These are phyloP conservation scores for Mercenaria mercenaria DNA, from an alignment of 1,140 invertebrate genomes.

Conservation along the genomic window DNA sequence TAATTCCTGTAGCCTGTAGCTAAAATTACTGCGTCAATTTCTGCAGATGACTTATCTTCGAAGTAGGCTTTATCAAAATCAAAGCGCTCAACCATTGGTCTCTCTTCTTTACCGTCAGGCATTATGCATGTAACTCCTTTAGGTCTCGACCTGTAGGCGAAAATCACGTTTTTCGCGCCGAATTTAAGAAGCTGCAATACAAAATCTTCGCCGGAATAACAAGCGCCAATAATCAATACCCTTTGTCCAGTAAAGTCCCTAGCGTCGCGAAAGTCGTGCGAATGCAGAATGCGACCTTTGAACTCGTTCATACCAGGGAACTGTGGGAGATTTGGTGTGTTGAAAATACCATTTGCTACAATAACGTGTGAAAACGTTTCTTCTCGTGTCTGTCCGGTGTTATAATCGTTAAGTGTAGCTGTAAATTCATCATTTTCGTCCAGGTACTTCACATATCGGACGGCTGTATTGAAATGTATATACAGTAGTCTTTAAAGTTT, in stretches of 20 bases:
- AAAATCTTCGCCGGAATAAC: slow-evolving; percentile 58
- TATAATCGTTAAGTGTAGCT: slow-evolving; percentile 34
- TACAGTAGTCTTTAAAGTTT: neutral
- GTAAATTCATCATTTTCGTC: slow-evolving; percentile 40
- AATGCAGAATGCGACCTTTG: slow-evolving; percentile 56
- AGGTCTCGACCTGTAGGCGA: neutral
- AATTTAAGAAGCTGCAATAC: slow-evolving; percentile 44
- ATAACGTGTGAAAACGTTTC: slow-evolving; percentile 59
- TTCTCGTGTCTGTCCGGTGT: neutral
- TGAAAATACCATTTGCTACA: slow-evolving; percentile 48
- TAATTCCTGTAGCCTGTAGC: slow-evolving; percentile 50
- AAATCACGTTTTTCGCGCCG: slow-evolving; percentile 6
- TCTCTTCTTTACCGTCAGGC: slow-evolving; percentile 32
- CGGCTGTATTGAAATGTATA: slow-evolving; percentile 27
- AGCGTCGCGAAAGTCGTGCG: slow-evolving; percentile 54
- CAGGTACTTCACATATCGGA: neutral
- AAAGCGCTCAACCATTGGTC: slow-evolving; percentile 23
- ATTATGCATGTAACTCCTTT: slow-evolving; percentile 21
- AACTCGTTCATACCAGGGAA: slow-evolving; percentile 41
- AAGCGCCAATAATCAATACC: slow-evolving; percentile 28
- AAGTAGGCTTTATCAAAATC: slow-evolving; percentile 32
- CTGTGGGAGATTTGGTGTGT: slow-evolving; percentile 10
- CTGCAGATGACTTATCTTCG: slow-evolving; percentile 31
- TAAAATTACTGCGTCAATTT: slow-evolving; percentile 56
- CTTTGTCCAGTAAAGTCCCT: slow-evolving; percentile 48